A percentile compares a stretch with the other conserved stretches of the same genome.
Conservation (phyloP, 2,113 vertebrate species). For the Archocentrus centrarchus region DNA sequence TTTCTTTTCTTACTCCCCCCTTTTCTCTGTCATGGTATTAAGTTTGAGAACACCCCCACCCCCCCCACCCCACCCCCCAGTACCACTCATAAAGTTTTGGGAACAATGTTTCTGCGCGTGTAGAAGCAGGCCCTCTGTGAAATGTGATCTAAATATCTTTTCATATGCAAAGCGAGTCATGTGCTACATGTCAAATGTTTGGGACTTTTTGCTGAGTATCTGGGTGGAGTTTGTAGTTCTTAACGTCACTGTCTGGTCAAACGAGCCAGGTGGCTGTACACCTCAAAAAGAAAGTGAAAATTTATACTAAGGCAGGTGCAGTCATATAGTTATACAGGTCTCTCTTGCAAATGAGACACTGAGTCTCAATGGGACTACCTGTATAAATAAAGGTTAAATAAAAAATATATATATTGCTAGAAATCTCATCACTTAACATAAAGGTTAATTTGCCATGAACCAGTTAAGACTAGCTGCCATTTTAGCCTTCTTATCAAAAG, state of each 20-base stretch:
- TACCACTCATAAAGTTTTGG: constrained; percentile 18
- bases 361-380: no score
- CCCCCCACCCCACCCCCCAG: neutral
- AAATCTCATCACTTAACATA: neutral
- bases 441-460: neutral
- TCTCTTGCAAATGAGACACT: no score
- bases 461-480: neutral
- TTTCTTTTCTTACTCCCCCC: constrained; percentile 13
- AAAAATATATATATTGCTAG: neutral
- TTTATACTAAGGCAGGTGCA: neutral
- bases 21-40: constrained; percentile 36
- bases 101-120: constrained; percentile 24
- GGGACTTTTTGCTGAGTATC: constrained; percentile 6
- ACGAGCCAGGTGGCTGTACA: constrained; percentile 32
- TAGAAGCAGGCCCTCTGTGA: constrained; percentile 30
- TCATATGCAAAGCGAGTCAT: neutral
- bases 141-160: constrained; percentile 23
- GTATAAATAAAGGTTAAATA: no score
- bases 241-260: constrained; percentile 22
- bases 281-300: neutral
- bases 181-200: constrained; percentile 37
- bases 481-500: neutral
- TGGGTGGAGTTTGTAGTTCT: constrained; percentile 15
- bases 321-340: neutral
- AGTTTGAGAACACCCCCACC: neutral